phyloP scores from a whole-genome alignment of 2,113 vertebrate species.

The Callospermophilus lateralis region DNA sequence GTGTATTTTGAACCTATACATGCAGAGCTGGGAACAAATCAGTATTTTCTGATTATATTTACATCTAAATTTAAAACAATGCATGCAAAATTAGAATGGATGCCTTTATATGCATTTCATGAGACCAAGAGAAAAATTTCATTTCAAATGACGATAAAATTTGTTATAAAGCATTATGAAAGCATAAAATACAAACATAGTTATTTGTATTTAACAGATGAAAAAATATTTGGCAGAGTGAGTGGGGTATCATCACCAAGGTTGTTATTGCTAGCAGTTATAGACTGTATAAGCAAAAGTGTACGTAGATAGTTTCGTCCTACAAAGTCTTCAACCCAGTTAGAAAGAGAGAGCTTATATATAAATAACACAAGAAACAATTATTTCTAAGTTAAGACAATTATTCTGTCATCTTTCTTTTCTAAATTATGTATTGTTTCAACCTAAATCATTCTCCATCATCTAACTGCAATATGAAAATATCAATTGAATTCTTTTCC shows the following conservation, averaged over 20 bases:
- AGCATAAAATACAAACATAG: neutral
- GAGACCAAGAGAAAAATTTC: neutral
- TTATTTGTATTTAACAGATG: neutral
- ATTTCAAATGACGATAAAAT: neutral
- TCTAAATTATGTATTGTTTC: neutral
- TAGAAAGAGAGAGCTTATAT: neutral
- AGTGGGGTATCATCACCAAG: neutral
- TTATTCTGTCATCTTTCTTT: slow-evolving; percentile 1
- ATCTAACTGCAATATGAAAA: slow-evolving; percentile 39
- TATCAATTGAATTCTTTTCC: slow-evolving; percentile 29
- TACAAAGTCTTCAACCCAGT: neutral
- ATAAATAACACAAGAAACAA: neutral
- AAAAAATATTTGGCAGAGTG: neutral
- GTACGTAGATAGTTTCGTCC: neutral
- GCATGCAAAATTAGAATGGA: neutral
- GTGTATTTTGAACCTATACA: neutral
- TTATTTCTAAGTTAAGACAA: slow-evolving; percentile 4
- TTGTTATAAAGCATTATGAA: neutral
- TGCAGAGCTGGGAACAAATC: neutral
- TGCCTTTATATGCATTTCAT: neutral
- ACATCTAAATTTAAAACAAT: neutral
- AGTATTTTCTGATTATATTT: slow-evolving; percentile 12
- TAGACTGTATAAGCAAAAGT: neutral
- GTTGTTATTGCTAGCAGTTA: neutral
- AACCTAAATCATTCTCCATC: neutral